Evolutionary conservation across 2,113 vertebrate genomes (phyloP).

Genomic region (Mustela nigripes): DNA sequence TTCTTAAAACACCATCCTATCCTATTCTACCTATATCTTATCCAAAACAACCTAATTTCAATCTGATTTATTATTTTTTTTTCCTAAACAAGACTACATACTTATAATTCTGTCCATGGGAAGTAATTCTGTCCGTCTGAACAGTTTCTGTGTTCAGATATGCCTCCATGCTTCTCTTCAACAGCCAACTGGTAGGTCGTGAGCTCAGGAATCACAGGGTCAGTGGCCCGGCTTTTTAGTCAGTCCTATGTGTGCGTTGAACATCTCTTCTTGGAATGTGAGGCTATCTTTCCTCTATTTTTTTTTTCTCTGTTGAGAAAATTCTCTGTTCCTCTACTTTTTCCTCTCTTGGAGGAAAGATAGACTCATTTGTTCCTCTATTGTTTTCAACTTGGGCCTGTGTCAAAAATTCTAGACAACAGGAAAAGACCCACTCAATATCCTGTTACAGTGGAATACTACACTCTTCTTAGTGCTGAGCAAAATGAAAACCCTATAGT

Average conservation of each 20-base stretch:
- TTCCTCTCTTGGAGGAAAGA: too few species aligned
- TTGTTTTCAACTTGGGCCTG: not conserved
- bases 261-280: not conserved
- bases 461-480: not conserved
- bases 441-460: not conserved
- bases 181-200: not conserved
- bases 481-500: not conserved
- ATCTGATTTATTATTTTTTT: not conserved
- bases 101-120: not conserved
- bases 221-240: not conserved
- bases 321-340: too few species aligned
- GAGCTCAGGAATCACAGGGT: not conserved
- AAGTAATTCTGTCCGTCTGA: not conserved
- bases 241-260: not conserved
- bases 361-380: not conserved
- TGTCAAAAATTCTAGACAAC: slow-evolving; percentile 43
- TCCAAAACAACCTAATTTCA: not conserved
- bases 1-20: not conserved
- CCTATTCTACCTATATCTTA: not conserved
- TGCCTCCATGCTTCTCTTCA: not conserved
- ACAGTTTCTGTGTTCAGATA: not conserved
- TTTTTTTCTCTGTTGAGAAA: too few species aligned
- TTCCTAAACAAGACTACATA: not conserved
- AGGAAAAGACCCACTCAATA: not conserved
- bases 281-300: not conserved